These are phyloP conservation scores for Neoscelio sp. DNA, from an alignment of 2,888 invertebrate genomes.

Conservation along the genomic window DNA sequence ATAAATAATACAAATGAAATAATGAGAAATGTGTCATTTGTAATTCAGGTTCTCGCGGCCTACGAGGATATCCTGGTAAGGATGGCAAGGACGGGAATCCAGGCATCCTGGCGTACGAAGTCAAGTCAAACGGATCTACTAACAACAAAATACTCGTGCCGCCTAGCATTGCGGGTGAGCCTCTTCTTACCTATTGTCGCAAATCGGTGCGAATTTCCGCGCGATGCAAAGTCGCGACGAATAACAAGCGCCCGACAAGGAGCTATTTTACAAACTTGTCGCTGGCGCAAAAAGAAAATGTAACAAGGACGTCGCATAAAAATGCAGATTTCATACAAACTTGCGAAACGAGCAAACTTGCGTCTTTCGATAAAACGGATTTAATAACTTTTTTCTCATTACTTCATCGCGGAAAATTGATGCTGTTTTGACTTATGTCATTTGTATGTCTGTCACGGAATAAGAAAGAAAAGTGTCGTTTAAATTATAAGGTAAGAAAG, in stretches of 20 bases:
- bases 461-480: no score
- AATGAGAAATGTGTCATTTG: slow-evolving; percentile 14
- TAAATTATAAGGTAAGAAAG: no score
- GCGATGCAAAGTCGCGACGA: slow-evolving; percentile 12
- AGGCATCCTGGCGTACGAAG: slow-evolving; percentile 91
- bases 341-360: slow-evolving; percentile 44
- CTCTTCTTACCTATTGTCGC: background rate
- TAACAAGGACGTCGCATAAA: slow-evolving; percentile 45
- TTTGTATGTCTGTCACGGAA: no score
- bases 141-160: slow-evolving; percentile 89
- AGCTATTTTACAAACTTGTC: background rate
- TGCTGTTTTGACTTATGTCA: no score
- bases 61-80: slow-evolving; percentile 84
- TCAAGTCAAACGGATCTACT: slow-evolving; percentile 83
- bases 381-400: slow-evolving; percentile 27
- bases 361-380: slow-evolving; percentile 31
- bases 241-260: slow-evolving; percentile 30
- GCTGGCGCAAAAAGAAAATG: no score
- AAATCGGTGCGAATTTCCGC: background rate
- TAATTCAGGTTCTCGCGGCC: slow-evolving; percentile 87
- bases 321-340: slow-evolving; percentile 39
- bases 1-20: no score
- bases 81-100: slow-evolving; percentile 91
- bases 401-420: no score
- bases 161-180: slow-evolving; percentile 91